Conservation (phyloP, 2,888 invertebrate species). For the Cyaniris semiargus region DNA sequence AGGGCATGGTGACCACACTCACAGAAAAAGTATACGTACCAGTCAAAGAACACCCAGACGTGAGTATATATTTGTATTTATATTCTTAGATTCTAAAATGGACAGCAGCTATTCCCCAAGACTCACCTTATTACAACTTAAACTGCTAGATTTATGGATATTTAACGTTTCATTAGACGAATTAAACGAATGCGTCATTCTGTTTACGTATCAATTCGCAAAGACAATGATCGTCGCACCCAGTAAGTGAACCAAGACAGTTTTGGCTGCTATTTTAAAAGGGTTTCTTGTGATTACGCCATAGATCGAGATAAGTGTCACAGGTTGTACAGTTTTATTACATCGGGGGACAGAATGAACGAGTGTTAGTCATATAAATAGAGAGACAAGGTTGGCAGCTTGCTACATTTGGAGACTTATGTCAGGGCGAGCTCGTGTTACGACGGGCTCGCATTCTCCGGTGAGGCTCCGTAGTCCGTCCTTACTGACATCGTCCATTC, state of each 20-base stretch:
- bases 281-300: conserved; percentile 41
- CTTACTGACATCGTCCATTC: conserved; percentile 58
- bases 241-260: conserved; percentile 3
- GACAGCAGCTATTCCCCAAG: not conserved
- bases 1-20: conserved; percentile 93
- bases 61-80: conserved; percentile 82
- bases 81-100: conserved; percentile 13
- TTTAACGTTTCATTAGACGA: not conserved
- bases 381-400: conserved; percentile 71
- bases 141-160: not conserved
- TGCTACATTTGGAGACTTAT: conserved; percentile 76
- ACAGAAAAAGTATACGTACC: conserved; percentile 99
- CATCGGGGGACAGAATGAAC: conserved; percentile 49
- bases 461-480: conserved; percentile 47
- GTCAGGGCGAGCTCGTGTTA: conserved; percentile 70
- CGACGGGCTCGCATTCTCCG: conserved; percentile 48
- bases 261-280: conserved; percentile 27
- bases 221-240: conserved; percentile 17
- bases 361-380: conserved; percentile 62
- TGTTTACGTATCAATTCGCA: conserved; percentile 18
- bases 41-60: conserved; percentile 99
- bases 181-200: conserved; percentile 9
- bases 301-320: conserved; percentile 50
- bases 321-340: conserved; percentile 50
- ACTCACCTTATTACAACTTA: conserved; percentile 21